Percentiles rank a stretch among this genome's conserved stretches.
Conservation (phyloP, 2,113 vertebrate species). For the Todiramphus chloris region DNA sequence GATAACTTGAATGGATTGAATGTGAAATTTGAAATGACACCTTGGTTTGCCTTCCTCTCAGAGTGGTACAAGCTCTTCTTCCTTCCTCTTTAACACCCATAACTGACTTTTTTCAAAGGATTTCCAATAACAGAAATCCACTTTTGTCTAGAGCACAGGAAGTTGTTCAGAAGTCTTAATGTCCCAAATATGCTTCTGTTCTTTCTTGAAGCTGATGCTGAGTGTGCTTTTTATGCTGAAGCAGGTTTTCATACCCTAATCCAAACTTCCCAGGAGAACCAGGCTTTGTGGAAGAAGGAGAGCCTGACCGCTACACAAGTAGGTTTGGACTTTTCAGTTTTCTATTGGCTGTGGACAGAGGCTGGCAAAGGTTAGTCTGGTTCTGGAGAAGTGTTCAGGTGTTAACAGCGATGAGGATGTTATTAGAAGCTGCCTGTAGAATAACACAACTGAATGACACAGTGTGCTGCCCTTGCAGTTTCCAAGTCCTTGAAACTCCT, state of each 20-base stretch:
- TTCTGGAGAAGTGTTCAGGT: neutral
- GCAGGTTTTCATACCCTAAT: neutral
- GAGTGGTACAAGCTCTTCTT: neutral
- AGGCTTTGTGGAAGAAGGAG: neutral
- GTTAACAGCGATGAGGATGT: neutral
- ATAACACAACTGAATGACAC: neutral
- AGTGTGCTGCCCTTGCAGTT: neutral
- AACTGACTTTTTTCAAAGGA: neutral
- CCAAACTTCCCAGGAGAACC: neutral
- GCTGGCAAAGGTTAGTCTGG: neutral
- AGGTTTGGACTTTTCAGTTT: neutral
- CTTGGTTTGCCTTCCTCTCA: neutral
- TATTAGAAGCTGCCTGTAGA: neutral
- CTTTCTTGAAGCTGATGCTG: neutral
- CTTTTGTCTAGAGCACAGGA: neutral
- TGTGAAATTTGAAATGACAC: neutral
- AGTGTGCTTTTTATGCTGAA: neutral
- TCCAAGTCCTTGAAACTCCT: neutral
- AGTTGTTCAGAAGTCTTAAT: neutral
- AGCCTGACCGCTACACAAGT: rapidly evolving
- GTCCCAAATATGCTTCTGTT: neutral
- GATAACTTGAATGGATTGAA: neutral
- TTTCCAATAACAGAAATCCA: slow-evolving; percentile 30
- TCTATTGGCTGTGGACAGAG: neutral
- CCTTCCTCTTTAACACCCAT: slow-evolving; percentile 17